Conservation (phyloP, 2,113 vertebrate genomes). For the Oreamnos americanus region DNA sequence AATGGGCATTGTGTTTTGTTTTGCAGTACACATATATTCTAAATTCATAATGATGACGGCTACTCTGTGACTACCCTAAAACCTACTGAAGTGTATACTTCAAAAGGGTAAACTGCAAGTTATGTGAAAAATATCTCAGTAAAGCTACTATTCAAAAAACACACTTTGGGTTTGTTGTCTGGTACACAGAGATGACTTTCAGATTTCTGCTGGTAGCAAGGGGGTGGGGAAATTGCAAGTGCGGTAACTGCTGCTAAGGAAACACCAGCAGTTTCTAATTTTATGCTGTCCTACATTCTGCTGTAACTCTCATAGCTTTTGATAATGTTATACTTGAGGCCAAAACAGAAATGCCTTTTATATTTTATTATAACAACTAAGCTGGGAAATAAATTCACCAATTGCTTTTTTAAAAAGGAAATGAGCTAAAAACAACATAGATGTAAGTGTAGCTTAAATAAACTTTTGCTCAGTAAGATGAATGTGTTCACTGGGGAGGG, state of each 20-base stretch:
- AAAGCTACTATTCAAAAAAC: slow-evolving; percentile 15
- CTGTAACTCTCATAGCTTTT: slow-evolving; percentile 42
- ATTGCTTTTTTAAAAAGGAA: slow-evolving; percentile 62
- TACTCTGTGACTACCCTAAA: not conserved
- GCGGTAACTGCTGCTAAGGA: slow-evolving; percentile 1
- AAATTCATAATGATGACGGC: not conserved
- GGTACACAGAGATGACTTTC: slow-evolving; percentile 36
- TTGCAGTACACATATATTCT: not conserved
- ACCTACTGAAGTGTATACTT: not conserved
- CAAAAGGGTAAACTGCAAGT: not conserved
- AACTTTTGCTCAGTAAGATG: slow-evolving; percentile 42
- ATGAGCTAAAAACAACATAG: slow-evolving; percentile 66
- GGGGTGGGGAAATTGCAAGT: not conserved
- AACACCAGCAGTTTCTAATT: slow-evolving; percentile 60
- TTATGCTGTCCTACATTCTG: slow-evolving; percentile 56
- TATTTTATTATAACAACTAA: slow-evolving; percentile 60
- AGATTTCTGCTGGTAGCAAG: slow-evolving; percentile 10
- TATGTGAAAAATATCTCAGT: not conserved
- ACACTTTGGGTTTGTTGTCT: not conserved
- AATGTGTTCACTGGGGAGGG: not conserved
- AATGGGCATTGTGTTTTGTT: not conserved
- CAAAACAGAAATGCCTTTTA: slow-evolving; percentile 52
- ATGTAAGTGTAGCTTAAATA: slow-evolving; percentile 52
- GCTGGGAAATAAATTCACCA: slow-evolving; percentile 64
- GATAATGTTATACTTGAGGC: slow-evolving; percentile 34